These are phyloP conservation scores for Pagrus major DNA, from an alignment of 2,113 vertebrate species.

Conservation along the genomic window DNA sequence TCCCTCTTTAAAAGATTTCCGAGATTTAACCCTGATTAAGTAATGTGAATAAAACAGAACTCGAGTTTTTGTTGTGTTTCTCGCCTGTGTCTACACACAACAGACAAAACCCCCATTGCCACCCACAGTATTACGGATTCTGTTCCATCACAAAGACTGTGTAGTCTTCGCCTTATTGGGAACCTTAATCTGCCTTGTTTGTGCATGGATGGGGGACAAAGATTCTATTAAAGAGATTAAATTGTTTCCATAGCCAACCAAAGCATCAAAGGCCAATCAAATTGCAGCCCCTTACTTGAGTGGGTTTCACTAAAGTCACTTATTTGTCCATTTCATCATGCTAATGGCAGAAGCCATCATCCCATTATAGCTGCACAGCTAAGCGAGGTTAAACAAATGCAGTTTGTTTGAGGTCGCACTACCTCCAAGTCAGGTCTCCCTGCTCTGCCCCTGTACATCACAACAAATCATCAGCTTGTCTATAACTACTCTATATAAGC, in stretches of 20 bases:
- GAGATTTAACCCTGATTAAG: not conserved
- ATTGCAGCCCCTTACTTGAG: conserved; percentile 80
- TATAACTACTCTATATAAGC: conserved; percentile 66
- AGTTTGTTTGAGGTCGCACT: conserved; percentile 78
- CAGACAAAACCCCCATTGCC: conserved; percentile 26
- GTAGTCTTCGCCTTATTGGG: conserved; percentile 65
- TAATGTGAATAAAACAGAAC: conserved; percentile 15
- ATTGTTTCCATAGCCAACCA: conserved; percentile 85
- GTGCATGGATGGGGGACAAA: conserved; percentile 70
- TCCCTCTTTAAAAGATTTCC: not conserved
- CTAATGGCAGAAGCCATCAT: conserved; percentile 83
- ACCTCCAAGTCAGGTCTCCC: conserved; percentile 72
- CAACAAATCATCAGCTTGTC: conserved; percentile 81
- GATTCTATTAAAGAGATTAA: conserved; percentile 84
- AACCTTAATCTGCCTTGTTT: conserved; percentile 81
- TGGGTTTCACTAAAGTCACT: conserved; percentile 81
- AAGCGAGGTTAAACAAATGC: conserved; percentile 81
- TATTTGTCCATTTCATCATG: conserved; percentile 88
- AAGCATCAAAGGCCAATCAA: conserved; percentile 85
- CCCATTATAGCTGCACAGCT: conserved; percentile 75
- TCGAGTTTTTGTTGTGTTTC: conserved; percentile 5
- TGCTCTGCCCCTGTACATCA: conserved; percentile 59
- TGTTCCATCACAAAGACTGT: conserved; percentile 58
- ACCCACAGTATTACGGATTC: conserved; percentile 63
- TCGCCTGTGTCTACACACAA: not conserved